Conservation (phyloP, 2,888 invertebrate genomes). For the Serripes groenlandicus region DNA sequence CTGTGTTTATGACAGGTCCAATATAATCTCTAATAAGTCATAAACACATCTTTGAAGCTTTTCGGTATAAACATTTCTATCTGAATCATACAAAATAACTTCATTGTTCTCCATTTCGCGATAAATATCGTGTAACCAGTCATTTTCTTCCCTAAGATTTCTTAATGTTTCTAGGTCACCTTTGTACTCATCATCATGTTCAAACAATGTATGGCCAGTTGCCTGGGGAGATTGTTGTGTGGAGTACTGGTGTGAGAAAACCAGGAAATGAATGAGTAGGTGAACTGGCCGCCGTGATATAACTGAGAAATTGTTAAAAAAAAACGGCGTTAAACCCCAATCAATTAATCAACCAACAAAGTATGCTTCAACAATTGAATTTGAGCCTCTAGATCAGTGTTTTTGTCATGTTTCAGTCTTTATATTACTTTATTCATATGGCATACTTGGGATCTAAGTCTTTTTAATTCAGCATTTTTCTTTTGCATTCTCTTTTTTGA, state of each 20-base stretch:
- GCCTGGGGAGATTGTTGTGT: too few relatives aligned
- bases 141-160: background rate
- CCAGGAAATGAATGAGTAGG: too few relatives aligned
- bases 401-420: background rate
- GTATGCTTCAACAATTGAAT: background rate
- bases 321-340: too few relatives aligned
- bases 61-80: background rate
- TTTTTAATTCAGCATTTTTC: background rate
- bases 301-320: too few relatives aligned
- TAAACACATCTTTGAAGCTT: background rate
- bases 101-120: conserved; percentile 17
- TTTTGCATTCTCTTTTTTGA: background rate
- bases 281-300: too few relatives aligned
- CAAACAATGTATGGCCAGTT: too few relatives aligned
- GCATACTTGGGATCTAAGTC: background rate
- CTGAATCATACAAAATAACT: conserved; percentile 18
- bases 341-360: too few relatives aligned
- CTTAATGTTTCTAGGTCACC: background rate
- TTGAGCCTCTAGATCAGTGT: background rate
- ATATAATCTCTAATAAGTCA: background rate
- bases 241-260: too few relatives aligned
- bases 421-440: background rate
- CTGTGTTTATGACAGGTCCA: conserved; percentile 15
- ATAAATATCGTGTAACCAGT: conserved; percentile 9
- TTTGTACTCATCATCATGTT: background rate